A percentile compares a stretch with the other conserved stretches of the same genome.
phyloP scores from a whole-genome alignment of 1,140 invertebrate genomes.

The Drosophila ohnishii region DNA sequence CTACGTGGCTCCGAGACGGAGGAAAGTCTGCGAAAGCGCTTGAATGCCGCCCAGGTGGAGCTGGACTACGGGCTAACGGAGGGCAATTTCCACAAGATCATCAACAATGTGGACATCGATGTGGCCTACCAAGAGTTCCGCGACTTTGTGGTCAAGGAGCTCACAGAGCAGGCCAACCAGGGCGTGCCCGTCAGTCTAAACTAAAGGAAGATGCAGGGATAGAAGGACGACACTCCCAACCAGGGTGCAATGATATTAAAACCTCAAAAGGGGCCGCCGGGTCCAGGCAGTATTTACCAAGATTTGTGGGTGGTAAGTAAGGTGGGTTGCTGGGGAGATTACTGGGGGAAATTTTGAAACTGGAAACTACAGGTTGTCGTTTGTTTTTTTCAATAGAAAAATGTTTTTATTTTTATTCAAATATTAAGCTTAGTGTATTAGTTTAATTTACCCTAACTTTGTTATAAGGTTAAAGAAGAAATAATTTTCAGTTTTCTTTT shows the following conservation, averaged over 20 bases:
- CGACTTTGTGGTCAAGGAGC: conserved; percentile 87
- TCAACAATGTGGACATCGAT: conserved; percentile 96
- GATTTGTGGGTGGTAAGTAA: not conserved
- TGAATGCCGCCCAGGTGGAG: conserved; percentile 90
- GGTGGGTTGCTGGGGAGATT: not conserved
- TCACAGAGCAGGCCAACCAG: conserved; percentile 81
- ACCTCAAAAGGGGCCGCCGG: conserved; percentile 16
- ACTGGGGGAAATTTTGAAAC: not conserved
- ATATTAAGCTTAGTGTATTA: not conserved
- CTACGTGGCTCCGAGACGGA: conserved; percentile 94
- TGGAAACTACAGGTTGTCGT: not conserved
- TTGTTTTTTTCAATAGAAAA: not conserved
- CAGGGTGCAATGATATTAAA: conserved; percentile 44
- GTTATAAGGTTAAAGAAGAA: not conserved
- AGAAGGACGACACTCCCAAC: conserved; percentile 9
- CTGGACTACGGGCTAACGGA: conserved; percentile 92
- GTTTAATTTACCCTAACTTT: not conserved
- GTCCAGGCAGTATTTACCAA: not conserved
- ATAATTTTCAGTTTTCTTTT: not conserved
- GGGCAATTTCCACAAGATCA: conserved; percentile 94
- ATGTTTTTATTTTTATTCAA: not conserved
- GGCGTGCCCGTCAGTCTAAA: conserved; percentile 55
- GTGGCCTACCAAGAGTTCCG: conserved; percentile 92
- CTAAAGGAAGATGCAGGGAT: conserved; percentile 4
- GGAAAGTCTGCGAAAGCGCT: conserved; percentile 90